Base-by-base conservation (phyloP, 2,888 invertebrate genomes). In the Bruchidius siliquastri region DNA sequence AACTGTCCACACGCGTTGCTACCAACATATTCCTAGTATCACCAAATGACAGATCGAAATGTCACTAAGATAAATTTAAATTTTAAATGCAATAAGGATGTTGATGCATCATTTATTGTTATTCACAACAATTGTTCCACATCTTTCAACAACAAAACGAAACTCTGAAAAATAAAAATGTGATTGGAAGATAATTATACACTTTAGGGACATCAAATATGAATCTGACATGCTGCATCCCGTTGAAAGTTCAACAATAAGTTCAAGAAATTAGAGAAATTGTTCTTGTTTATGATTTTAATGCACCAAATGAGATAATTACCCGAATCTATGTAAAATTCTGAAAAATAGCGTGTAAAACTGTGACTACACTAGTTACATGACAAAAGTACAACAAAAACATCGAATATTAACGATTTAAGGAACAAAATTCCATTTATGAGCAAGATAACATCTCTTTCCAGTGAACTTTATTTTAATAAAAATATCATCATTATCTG, bases 1-100 rank as follows among this genome's bases (percentile, higher is more conserved):
- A 87, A 86, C 86, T 86, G 86, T 87, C 86, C 86, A 86, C 85
- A 86, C 85, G 85, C 86, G 85, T 84, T 86, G 85, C 83, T 86
- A 85, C 86, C 87, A 86, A 87, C 85, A 77, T 77, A 74, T 72
- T 72, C 67, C 77, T 75, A 76, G 77, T 74, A 72, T 71, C 74
- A 78, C 77, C 77, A 82, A 80, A 79, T 75, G 75, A 72, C 77
- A 79, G 77, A 74, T 77, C 75, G 77, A 80, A 81, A 81, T 77
- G 77, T 81, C 76, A 76, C 79, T 80, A 77, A 69, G 75, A 76
- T 76, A 77, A 79, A 77, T 80, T 81, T 76, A 78, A 81, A 81
- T 77, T 68, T 68, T 68, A 21, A 68, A 68, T 49, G 49, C 18
- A 49, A 49, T 18, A 49, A 49, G 1, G 49, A 8, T 49, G 49